A percentile compares a stretch with the other conserved stretches of the same genome.
phyloP scores from a whole-genome alignment of 2,113 vertebrate genomes.

The Xiphophorus maculatus region DNA sequence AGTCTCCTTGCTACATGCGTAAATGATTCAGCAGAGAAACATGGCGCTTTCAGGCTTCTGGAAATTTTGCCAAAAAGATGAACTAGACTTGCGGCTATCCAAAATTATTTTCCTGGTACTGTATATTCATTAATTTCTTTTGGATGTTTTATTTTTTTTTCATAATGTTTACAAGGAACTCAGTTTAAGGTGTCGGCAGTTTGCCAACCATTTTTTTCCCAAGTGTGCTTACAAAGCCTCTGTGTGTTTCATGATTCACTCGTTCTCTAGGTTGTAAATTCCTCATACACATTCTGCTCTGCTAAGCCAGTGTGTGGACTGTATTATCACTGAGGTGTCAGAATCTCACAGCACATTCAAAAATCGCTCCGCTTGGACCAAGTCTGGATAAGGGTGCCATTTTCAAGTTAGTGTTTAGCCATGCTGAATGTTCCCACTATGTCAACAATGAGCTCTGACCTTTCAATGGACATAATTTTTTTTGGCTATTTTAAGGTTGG shows the following conservation, averaged over 20 bases:
- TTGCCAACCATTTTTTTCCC: too few relatives aligned
- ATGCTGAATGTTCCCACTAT: constrained; percentile 8
- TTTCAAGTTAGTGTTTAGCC: constrained; percentile 7
- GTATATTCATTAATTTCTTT: background rate
- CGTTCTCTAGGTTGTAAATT: constrained; percentile 60
- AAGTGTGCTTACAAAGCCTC: background rate
- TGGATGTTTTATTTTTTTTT: background rate
- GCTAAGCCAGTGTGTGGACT: constrained; percentile 68
- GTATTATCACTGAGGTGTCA: constrained; percentile 60
- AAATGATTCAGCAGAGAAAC: too few relatives aligned
- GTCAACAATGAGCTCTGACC: constrained; percentile 1
- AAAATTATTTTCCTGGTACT: background rate
- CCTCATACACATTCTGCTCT: constrained; percentile 66
- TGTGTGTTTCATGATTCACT: background rate
- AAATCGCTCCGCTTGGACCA: constrained; percentile 71
- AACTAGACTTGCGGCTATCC: background rate
- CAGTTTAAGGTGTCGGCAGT: background rate
- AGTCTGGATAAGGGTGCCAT: constrained; percentile 29
- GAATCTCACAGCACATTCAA: constrained; percentile 70
- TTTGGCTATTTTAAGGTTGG: background rate
- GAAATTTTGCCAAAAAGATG: background rate
- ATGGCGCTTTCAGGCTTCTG: background rate
- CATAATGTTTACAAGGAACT: background rate
- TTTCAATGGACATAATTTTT: background rate
- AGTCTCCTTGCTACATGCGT: too few relatives aligned